Evolutionary conservation across 2,797 vertebrate species (phyloP).

Genomic region (Phoebastria nigripes): DNA sequence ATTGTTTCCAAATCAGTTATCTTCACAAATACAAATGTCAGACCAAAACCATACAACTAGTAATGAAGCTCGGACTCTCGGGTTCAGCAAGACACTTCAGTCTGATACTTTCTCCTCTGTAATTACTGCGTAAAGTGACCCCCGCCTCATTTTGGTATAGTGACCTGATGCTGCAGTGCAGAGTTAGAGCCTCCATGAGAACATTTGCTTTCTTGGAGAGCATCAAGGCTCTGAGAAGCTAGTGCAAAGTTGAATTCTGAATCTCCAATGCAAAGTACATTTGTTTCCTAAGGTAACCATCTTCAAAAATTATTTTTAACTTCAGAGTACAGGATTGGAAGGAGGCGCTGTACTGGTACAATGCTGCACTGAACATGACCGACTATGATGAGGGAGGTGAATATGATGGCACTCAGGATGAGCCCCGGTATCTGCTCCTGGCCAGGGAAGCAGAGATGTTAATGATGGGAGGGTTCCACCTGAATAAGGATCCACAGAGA

Average conservation of each 20-base stretch:
- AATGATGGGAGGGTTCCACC: constrained; percentile 78
- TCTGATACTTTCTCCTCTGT: not conserved
- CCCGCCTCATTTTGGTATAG: not conserved
- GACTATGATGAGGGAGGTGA: constrained; percentile 95
- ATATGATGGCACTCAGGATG: constrained; percentile 90
- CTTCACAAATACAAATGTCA: not conserved
- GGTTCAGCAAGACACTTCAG: not conserved
- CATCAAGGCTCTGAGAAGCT: not conserved
- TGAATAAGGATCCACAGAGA: constrained; percentile 84
- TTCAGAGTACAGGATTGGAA: constrained; percentile 85
- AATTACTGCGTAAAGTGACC: not conserved
- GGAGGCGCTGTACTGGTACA: constrained; percentile 88
- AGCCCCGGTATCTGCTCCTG: constrained; percentile 87
- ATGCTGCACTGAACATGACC: constrained; percentile 83
- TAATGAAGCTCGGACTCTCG: not conserved
- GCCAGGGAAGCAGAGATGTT: constrained; percentile 91
- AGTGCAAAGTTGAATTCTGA: not conserved
- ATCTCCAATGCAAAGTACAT: not conserved
- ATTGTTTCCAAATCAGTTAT: not conserved
- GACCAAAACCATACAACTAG: not conserved
- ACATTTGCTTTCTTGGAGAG: not conserved
- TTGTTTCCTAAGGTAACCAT: not conserved
- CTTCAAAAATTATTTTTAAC: not conserved
- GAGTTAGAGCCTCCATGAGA: not conserved
- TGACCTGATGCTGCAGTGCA: not conserved